Base-by-base conservation (phyloP, 1,140 invertebrate species). In the Penaeus vannamei region DNA sequence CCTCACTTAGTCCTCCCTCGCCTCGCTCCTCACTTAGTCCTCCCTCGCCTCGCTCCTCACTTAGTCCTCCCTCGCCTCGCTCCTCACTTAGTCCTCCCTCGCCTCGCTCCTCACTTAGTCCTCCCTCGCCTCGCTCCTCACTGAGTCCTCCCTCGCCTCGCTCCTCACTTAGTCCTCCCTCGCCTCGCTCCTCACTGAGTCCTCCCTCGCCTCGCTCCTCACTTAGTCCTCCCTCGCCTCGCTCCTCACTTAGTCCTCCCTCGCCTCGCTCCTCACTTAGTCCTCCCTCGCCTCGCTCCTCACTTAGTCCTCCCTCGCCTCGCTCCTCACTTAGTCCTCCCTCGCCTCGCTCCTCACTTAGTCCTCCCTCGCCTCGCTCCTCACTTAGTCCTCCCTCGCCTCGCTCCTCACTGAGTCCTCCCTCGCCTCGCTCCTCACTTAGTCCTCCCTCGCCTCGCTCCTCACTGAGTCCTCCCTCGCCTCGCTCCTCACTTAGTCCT, bases 371-470 rank as follows among this genome's bases (percentile, higher is more conserved):
- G 0, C 29, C 20, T 17, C 77, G 72, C 77, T 91, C 90, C 53
- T 53, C 1, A 53, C 53, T 53, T 8, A 46, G 12, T 32, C 69
- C 36, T 59, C 14, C 8, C 36, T 32, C 32, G 0, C 29, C 20
- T 17, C 77, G 72, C 77, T 91, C 90, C 53, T 53, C 1, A 53
- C 53, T 53, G 53, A 46, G 12, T 32, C 69, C 36, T 59, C 14
- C 8, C 36, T 32, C 32, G 0, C 29, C 20, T 17, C 77, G 72
- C 77, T 91, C 90, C 53, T 53, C 1, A 53, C 53, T 53, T 8
- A 46, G 12, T 32, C 69, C 36, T 59, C 14, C 8, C 36, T 32
- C 32, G 0, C 29, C 20, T 17, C 77, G 72, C 77, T 91, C 90
- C 53, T 53, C 1, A 53, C 53, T 53, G 53, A 46, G 12, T 32